Base-by-base conservation (phyloP, 1,140 invertebrate species). In the Nebria ingens region DNA sequence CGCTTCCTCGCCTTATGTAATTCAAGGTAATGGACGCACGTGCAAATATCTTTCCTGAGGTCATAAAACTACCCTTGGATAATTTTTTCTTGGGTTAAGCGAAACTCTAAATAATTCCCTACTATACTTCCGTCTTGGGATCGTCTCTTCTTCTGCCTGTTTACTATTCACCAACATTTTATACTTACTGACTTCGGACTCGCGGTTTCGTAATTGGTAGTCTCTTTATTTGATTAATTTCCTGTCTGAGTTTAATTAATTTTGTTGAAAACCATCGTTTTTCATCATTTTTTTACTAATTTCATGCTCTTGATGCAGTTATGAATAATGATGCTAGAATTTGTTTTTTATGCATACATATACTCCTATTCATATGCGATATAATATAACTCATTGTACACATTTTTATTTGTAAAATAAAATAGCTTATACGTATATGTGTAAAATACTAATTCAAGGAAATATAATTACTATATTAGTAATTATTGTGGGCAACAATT, bases 71-170 rank as follows among this genome's bases (percentile, higher is more conserved):
- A 11, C 40, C 40, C 40, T 17, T 17, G 40, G 40, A 45, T 45
- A 45, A 45, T 45, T 45, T 45, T 45, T 45, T 17, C 40, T 34
- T 34, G 40, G 40, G 40, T 45, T 45, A 45, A 45, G 17, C 9
- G 15, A 45, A 45, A 45, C 9, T 45, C 40, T 45, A 45, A 45
- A 45, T 45, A 45, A 45, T 17, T 45, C 17, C 40, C 4, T 17
- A 17, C 3, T 17, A 34, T 34, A 6, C 25, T 34, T n/a, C 25
- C 25, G 6, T 34, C 25, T 6, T 34, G 25, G 25, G 6, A 34
- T 6, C 6, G 25, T 34, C 25, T 34, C 25, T 34, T 34, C 25
- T 6, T 34, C 25, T 34, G 25, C 25, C n/a, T n/a, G n/a, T 34
- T 34, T n/a, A 34, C 25, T 34, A n/a, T n/a, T n/a, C 6, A n/a